Percentiles rank a stretch among this genome's conserved stretches.
Conservation (phyloP, 2,113 vertebrate species). For the Onychostruthus taczanowskii region DNA sequence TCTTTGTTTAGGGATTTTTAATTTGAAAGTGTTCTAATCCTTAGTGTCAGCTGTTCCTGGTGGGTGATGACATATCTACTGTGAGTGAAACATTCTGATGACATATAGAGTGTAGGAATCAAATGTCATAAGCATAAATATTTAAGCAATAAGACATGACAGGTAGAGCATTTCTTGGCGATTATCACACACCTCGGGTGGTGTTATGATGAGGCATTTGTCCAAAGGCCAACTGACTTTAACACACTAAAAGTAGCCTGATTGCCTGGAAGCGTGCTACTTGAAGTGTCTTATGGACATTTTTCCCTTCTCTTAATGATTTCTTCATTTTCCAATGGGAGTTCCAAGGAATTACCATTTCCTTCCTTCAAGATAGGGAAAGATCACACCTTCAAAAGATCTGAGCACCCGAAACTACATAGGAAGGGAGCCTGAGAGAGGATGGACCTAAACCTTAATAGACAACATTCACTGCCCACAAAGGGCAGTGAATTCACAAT, state of each 20-base stretch:
- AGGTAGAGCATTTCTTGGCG: slow-evolving; percentile 69
- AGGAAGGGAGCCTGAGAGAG: neutral
- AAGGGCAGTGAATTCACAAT: neutral
- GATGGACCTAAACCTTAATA: neutral
- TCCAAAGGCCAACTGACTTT: slow-evolving; percentile 61
- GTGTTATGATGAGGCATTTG: slow-evolving; percentile 63
- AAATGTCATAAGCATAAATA: slow-evolving; percentile 74
- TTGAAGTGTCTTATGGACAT: slow-evolving; percentile 31
- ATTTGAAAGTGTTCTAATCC: slow-evolving; percentile 72
- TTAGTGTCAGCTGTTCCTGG: slow-evolving; percentile 71
- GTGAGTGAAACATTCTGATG: slow-evolving; percentile 67
- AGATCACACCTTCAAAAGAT: neutral
- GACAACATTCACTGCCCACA: neutral
- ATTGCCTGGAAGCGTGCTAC: slow-evolving; percentile 23
- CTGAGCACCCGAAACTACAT: neutral
- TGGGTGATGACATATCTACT: slow-evolving; percentile 71
- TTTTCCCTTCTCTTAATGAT: slow-evolving; percentile 6
- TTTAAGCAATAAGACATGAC: slow-evolving; percentile 72
- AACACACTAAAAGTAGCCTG: slow-evolving; percentile 33
- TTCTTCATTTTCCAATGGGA: neutral
- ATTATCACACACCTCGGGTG: slow-evolving; percentile 66
- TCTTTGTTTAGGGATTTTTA: slow-evolving; percentile 71
- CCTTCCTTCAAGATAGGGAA: neutral
- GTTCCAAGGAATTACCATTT: neutral
- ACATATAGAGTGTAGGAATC: slow-evolving; percentile 71